These are phyloP conservation scores for Sarcophaga carnaria DNA, from an alignment of 2,888 invertebrate species.

Conservation along the genomic window DNA sequence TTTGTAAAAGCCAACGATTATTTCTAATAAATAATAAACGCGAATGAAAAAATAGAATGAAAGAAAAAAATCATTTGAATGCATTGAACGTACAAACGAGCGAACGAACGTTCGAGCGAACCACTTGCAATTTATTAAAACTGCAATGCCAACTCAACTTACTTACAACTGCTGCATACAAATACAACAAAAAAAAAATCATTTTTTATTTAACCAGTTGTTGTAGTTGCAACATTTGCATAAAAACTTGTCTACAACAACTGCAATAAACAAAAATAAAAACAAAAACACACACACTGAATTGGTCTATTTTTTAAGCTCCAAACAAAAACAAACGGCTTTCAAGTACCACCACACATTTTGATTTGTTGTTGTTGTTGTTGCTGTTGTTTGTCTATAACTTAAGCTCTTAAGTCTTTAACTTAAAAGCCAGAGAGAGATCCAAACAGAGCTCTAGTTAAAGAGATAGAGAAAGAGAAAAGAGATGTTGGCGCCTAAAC, in stretches of 20 bases:
- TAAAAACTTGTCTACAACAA: conserved; percentile 40
- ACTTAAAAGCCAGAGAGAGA: neutral
- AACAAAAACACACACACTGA: neutral
- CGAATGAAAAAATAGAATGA: neutral
- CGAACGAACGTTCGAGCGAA: neutral
- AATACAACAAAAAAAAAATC: neutral
- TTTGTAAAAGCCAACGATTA: neutral
- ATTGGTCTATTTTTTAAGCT: conserved; percentile 34
- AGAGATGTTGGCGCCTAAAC: conserved; percentile 67
- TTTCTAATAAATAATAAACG: neutral
- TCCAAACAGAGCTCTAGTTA: neutral
- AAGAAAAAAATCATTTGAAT: conserved; percentile 37
- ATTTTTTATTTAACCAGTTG: neutral
- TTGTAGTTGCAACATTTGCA: conserved; percentile 43
- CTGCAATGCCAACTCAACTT: conserved; percentile 38
- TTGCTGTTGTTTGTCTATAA: neutral
- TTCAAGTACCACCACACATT: conserved; percentile 19
- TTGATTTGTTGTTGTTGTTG: conserved; percentile 38
- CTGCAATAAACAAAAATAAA: conserved; percentile 1
- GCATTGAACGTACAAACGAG: conserved; percentile 17
- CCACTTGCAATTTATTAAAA: conserved; percentile 47
- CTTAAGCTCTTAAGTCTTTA: conserved; percentile 10
- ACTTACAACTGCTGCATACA: conserved; percentile 38
- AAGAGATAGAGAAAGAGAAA: conserved; percentile 6
- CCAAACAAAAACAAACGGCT: conserved; percentile 10